A percentile compares a stretch with the other conserved stretches of the same genome.
These are phyloP conservation scores for Glaucidium brasilianum DNA, from an alignment of 2,113 vertebrate species.

Conservation along the genomic window DNA sequence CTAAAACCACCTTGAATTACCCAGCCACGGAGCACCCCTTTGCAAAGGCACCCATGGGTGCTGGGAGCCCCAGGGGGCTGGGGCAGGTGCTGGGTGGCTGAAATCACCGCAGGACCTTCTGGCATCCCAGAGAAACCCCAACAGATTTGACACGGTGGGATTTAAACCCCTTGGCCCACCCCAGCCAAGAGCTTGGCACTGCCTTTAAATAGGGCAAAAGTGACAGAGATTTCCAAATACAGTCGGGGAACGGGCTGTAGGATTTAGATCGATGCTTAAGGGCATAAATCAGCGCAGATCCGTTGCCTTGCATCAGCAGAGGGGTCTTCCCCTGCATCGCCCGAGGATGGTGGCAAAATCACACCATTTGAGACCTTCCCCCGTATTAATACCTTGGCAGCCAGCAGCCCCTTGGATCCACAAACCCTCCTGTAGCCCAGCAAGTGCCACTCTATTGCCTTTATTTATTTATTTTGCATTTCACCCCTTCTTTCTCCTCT, in stretches of 20 bases:
- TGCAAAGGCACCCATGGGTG: background rate
- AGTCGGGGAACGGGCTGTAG: background rate
- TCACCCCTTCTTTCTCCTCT: background rate
- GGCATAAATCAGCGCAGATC: background rate
- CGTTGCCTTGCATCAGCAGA: background rate
- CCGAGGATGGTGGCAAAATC: background rate
- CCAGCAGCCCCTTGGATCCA: background rate
- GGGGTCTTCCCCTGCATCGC: accelerated
- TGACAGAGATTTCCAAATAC: background rate
- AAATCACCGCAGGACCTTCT: background rate
- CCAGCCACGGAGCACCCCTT: background rate
- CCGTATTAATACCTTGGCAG: accelerated
- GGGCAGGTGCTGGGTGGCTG: accelerated
- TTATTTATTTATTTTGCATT: background rate
- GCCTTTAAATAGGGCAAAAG: background rate
- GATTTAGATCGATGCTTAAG: background rate
- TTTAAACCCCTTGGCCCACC: background rate
- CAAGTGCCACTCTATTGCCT: background rate
- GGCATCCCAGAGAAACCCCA: background rate
- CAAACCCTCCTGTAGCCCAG: background rate
- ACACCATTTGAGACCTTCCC: background rate
- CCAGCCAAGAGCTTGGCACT: background rate
- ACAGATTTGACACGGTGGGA: accelerated
- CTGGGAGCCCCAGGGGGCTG: background rate
- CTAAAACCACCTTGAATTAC: background rate